A percentile compares a stretch with the other conserved stretches of the same genome.
Evolutionary conservation across 2,797 vertebrate genomes (phyloP).

Genomic region (Tokudaia muenninki): DNA sequence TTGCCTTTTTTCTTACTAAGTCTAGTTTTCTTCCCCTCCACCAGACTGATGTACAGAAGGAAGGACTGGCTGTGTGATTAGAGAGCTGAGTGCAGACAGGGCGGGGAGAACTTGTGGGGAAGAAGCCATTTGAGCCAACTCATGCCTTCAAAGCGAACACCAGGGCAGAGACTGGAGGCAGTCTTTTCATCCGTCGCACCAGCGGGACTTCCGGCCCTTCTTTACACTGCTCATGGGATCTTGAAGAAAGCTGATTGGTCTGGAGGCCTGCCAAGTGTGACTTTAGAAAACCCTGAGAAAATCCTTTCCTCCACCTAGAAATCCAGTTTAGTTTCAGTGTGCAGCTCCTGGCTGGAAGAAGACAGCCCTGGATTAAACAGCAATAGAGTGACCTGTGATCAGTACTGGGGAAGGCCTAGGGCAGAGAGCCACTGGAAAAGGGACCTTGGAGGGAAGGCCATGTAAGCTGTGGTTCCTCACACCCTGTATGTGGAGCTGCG

Average conservation of each 20-base stretch:
- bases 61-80: neutral
- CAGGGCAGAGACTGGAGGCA: neutral
- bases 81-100: neutral
- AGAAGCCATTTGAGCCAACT: neutral
- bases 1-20: neutral
- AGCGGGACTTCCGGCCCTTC: neutral
- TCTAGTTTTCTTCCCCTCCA: neutral
- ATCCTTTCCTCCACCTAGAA: neutral
- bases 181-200: neutral
- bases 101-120: neutral
- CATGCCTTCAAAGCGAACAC: neutral
- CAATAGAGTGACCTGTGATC: neutral
- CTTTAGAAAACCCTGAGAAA: constrained; percentile 1
- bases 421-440: neutral
- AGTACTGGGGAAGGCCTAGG: neutral
- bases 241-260: neutral
- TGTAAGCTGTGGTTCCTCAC: neutral
- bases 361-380: too few species aligned
- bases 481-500: neutral
- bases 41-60: neutral
- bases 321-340: neutral
- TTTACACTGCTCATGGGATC: neutral
- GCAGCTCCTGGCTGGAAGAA: neutral
- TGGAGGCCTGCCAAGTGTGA: neutral
- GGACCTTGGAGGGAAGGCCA: neutral